Evolutionary conservation across 92 coral and sea anemone genomes (phyloP).

Genomic region (Epizoanthus ramosus): DNA sequence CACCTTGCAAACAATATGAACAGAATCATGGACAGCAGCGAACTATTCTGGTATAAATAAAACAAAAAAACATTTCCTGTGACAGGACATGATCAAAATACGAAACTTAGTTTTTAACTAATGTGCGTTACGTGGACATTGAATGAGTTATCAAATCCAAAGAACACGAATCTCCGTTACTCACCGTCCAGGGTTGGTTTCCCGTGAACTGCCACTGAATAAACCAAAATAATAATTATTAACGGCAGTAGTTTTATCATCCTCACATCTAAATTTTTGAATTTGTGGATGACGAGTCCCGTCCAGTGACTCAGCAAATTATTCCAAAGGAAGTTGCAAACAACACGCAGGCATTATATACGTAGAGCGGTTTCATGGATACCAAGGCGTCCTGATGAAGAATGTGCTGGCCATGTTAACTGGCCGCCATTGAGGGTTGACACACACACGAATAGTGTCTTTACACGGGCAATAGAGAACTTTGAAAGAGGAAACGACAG

Average conservation of each 20-base stretch:
- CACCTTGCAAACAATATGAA: no score
- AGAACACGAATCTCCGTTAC: neutral
- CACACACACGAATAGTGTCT: no score
- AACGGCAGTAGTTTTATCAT: conserved; percentile 10
- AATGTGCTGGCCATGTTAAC: neutral
- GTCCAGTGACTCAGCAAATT: conserved; percentile 29
- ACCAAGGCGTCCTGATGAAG: neutral
- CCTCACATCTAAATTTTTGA: neutral
- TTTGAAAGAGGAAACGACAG: no score
- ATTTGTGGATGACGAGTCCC: neutral
- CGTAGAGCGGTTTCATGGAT: conserved; percentile 7
- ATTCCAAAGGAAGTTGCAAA: conserved; percentile 2
- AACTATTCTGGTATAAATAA: neutral
- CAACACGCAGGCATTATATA: conserved; percentile 11
- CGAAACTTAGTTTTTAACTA: neutral
- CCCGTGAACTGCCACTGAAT: neutral
- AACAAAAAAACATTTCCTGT: neutral
- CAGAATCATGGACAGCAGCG: no score
- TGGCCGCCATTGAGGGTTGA: neutral
- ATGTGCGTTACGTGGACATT: no score
- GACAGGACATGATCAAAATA: neutral
- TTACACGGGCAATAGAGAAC: no score
- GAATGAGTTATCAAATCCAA: neutral
- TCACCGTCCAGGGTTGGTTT: conserved; percentile 37
- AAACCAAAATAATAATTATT: neutral